Evolutionary conservation across 2,888 invertebrate species (phyloP).

Genomic region (Zhuqinia jingwanae): DNA sequence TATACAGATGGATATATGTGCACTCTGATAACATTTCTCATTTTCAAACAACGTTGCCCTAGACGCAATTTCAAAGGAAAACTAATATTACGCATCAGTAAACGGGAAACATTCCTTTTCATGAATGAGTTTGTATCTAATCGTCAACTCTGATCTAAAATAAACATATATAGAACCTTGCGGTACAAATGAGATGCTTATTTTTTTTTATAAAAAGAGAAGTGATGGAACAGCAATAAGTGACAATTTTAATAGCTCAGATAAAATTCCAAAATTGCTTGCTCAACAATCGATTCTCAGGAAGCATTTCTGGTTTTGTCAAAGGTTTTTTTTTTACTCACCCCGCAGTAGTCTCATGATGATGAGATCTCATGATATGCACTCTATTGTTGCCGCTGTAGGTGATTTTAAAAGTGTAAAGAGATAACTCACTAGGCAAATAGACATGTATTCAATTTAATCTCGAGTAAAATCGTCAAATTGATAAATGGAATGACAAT

Average conservation of each 20-base stretch:
- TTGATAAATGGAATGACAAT: conserved; percentile 38
- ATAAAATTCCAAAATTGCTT: background rate
- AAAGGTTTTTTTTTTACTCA: too few species aligned
- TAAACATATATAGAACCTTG: background rate
- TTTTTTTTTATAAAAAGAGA: too few species aligned
- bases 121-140: conserved; percentile 19
- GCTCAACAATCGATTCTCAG: background rate
- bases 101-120: background rate
- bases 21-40: too few species aligned
- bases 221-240: too few species aligned
- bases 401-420: too few species aligned
- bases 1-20: too few species aligned
- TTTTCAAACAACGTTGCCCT: too few species aligned
- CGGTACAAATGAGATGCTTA: too few species aligned
- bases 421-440: background rate
- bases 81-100: background rate
- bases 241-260: background rate
- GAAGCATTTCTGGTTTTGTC: background rate
- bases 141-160: conserved; percentile 7
- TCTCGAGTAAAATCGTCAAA: background rate
- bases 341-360: too few species aligned
- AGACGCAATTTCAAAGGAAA: too few species aligned
- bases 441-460: background rate
- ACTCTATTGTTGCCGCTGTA: too few species aligned
- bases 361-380: too few species aligned